These are phyloP conservation scores for Neolamprologus devosi DNA, from an alignment of 2,113 vertebrate species.

Conservation along the genomic window DNA sequence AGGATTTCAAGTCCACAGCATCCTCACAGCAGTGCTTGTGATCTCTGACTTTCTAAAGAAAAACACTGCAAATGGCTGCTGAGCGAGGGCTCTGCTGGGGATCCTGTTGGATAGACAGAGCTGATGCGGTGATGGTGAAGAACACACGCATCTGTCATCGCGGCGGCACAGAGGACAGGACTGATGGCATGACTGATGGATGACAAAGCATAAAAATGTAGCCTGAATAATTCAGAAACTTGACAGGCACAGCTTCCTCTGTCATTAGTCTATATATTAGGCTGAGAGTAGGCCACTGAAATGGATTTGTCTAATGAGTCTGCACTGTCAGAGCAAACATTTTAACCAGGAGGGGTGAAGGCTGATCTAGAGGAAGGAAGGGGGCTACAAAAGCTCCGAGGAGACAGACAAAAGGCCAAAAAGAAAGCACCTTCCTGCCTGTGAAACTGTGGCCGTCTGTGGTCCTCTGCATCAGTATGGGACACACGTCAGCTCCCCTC, in stretches of 20 bases:
- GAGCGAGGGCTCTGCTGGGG: not conserved
- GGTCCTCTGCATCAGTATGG: constrained; percentile 54
- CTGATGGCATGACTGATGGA: not conserved
- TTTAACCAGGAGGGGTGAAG: not conserved
- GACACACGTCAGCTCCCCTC: constrained; percentile 34
- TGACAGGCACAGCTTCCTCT: not conserved
- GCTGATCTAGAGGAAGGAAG: not conserved
- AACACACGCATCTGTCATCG: not conserved
- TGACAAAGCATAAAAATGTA: constrained; percentile 21
- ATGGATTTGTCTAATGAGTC: not conserved
- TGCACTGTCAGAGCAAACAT: not conserved
- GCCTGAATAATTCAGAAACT: constrained; percentile 33
- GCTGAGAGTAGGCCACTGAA: not conserved
- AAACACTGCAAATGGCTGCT: not conserved
- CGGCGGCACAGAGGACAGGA: not conserved
- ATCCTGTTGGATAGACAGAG: not conserved
- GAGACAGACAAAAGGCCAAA: constrained; percentile 38
- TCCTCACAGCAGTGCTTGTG: not conserved
- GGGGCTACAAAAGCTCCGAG: not conserved
- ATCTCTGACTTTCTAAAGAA: not conserved
- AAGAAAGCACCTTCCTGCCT: constrained; percentile 27
- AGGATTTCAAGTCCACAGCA: not conserved
- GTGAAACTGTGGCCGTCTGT: constrained; percentile 16
- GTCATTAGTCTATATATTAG: not conserved
- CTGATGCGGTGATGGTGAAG: not conserved